Evolutionary conservation across 2,888 invertebrate genomes (phyloP), one percentile per base, ranked within the genome.

Genomic region (Metellina segmentata): DNA sequence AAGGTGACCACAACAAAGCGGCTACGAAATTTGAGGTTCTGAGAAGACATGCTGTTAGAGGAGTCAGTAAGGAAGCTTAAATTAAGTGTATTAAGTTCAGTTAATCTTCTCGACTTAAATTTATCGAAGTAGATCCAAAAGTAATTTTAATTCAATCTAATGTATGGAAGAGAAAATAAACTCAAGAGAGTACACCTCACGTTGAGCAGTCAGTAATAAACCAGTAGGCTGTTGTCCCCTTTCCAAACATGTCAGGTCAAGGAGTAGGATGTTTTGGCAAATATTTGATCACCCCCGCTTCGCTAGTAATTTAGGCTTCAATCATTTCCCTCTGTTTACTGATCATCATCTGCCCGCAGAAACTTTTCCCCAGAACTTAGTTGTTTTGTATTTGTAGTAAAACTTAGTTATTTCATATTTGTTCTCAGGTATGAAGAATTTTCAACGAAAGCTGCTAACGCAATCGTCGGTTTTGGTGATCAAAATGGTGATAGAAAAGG

Each of bases 291-390:
- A 49, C 81, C 70, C n/a, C 70, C 70, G 19, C 70, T 49, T 8
- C 51, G 49, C 16, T 7, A 53, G n/a, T 34, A 79, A 79, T 79
- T 79, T 9, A 79, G 61, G 34, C 81, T 81, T 81, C 49, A 81
- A 81, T 81, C 81, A 81, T 81, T 81, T 81, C 51, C 70, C 48
- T 51, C 70, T 81, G 71, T 81, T 81, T 34, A 81, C 81, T 70
- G 61, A 69, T 81, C 79, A 79, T 79, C 79, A 53, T n/a, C 34
- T 61, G 34, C 61, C 34, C 53, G 79, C 5, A n/a, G 81, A n/a
- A 69, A 71, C 81, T 81, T 71, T 70, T 51, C n/a, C 70, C 7
- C 48, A 5, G 9, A 70, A 79, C 34, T 53, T 61, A 13, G 9
- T 79, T 61, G 13, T 48, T 81, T 70, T 70, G 51, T 81, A 48